Base-by-base conservation (phyloP, 2,888 invertebrate species). In the Clostera curtula region DNA sequence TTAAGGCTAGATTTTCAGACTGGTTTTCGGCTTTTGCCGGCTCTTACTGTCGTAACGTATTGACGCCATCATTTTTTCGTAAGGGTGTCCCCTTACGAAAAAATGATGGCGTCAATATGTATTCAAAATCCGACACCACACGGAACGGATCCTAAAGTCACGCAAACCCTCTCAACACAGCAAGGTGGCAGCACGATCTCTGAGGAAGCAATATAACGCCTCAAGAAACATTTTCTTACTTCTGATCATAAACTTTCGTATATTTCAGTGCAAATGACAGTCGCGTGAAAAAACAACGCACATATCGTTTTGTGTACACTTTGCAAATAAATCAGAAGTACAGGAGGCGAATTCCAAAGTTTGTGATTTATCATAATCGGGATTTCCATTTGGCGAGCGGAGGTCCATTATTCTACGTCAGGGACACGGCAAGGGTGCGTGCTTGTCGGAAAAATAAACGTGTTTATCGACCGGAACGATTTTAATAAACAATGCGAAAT, bases 361-460 rank as follows among this genome's bases (percentile, higher is more conserved):
- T 80, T 76, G 69, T 76, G 79, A 80, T 80, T 80, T 80, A 80
- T 80, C 79, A 80, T 79, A 76, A 79, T 77, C 72, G 67, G n/a
- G 62, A 76, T 75, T 75, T 70, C 77, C 76, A 79, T 80, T 79
- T 77, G 71, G 67, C 60, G 72, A 74, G 65, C 67, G 70, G 62
- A 58, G 69, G 67, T 74, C 77, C 80, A 80, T 80, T 80, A 77
- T 76, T 82, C 75, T 73, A 68, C 61, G 80, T 82, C 80, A 79
- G 55, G 65, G 69, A 65, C 76, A 77, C 65, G 63, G 68, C 56
- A 62, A 70, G 74, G 75, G 72, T 74, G 77, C 73, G 75, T 71
- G 67, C 56, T 58, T 59, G n/a, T 61, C 60, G 61, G 23, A 76
- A 71, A 65, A 62, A 53, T 40, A 49, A 49, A 49, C 40, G 51